A percentile compares a stretch with the other conserved stretches of the same genome.
Evolutionary conservation across 2,888 invertebrate species (phyloP).

Genomic region (Nomada hirtipes): DNA sequence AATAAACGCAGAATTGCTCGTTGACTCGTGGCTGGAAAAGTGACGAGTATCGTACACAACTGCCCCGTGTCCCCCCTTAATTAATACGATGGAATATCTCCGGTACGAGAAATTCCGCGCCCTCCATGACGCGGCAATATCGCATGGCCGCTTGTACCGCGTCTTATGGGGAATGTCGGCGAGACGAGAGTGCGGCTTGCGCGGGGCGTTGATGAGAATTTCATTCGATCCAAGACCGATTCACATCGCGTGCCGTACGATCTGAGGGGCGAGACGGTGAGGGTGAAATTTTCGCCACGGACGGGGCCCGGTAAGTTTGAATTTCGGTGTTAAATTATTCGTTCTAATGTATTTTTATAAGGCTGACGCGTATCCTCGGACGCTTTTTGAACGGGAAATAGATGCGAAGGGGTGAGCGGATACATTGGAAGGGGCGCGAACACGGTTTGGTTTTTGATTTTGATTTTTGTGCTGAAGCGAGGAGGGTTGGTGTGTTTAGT

Average conservation of each 20-base stretch:
- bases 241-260: constrained; percentile 4
- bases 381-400: background rate
- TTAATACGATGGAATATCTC: constrained; percentile 62
- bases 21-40: constrained; percentile 47
- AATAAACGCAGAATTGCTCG: constrained; percentile 23
- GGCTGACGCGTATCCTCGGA: background rate
- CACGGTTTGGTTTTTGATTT: background rate
- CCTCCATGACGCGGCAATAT: constrained; percentile 56
- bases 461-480: background rate
- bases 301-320: constrained; percentile 55
- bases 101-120: constrained; percentile 57
- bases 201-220: constrained; percentile 66
- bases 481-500: background rate
- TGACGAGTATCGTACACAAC: constrained; percentile 46
- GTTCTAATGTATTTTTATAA: constrained; percentile 69
- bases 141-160: constrained; percentile 49
- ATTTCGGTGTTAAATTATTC: constrained; percentile 63
- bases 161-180: constrained; percentile 56
- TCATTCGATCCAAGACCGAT: constrained; percentile 38
- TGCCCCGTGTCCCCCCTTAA: constrained; percentile 62
- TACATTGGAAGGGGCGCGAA: background rate
- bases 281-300: background rate
- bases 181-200: constrained; percentile 43
- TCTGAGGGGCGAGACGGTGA: background rate
- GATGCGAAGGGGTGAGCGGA: background rate